These are phyloP conservation scores for Epistrophe eligans DNA, from an alignment of 2,888 invertebrate genomes.

Conservation along the genomic window DNA sequence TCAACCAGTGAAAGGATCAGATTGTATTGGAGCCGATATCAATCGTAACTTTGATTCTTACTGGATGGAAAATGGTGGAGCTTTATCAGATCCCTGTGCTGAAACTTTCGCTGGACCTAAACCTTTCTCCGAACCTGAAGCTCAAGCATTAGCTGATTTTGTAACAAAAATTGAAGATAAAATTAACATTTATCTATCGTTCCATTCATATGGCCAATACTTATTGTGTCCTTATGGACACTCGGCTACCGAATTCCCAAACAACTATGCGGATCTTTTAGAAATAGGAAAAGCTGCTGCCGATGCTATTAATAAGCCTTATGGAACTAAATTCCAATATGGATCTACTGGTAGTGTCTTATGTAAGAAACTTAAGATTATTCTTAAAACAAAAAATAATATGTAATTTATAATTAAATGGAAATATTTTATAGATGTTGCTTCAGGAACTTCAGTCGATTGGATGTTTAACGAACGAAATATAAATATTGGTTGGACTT, in stretches of 20 bases:
- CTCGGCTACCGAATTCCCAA: slow-evolving; percentile 80
- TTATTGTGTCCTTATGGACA: slow-evolving; percentile 87
- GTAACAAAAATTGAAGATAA: slow-evolving; percentile 83
- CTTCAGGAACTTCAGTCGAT: slow-evolving; percentile 84
- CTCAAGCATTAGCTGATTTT: slow-evolving; percentile 84
- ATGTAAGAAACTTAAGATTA: slow-evolving; percentile 82
- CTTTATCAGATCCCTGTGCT: slow-evolving; percentile 83
- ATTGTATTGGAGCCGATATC: slow-evolving; percentile 82
- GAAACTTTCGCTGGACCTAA: slow-evolving; percentile 85
- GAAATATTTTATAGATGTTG: slow-evolving; percentile 80
- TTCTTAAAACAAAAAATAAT: background rate
- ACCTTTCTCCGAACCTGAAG: slow-evolving; percentile 86
- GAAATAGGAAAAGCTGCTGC: slow-evolving; percentile 85
- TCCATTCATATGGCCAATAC: slow-evolving; percentile 88
- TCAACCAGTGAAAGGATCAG: slow-evolving; percentile 81
- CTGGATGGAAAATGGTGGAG: slow-evolving; percentile 83
- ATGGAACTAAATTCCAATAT: slow-evolving; percentile 84
- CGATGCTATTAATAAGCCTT: slow-evolving; percentile 84
- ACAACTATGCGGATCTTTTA: slow-evolving; percentile 84
- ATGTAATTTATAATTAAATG: too few relatives aligned
- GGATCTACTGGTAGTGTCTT: slow-evolving; percentile 86
- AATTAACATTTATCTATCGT: slow-evolving; percentile 86
- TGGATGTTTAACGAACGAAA: slow-evolving; percentile 85
- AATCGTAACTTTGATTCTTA: slow-evolving; percentile 83
- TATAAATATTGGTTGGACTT: slow-evolving; percentile 85